These are phyloP conservation scores for Australoheros scitulus DNA, from an alignment of 2,113 vertebrate species.

Conservation along the genomic window DNA sequence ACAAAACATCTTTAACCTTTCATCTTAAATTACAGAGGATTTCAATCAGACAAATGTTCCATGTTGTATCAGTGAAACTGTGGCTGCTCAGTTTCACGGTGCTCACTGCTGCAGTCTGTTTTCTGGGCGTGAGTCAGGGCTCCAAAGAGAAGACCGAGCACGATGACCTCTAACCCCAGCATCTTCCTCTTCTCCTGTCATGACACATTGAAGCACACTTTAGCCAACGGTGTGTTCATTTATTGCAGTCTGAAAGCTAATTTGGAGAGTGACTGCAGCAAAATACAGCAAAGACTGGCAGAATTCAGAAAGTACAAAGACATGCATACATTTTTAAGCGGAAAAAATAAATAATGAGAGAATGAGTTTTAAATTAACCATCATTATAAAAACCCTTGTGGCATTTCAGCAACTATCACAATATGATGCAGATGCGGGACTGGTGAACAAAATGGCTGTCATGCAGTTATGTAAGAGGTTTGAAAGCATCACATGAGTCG, in stretches of 20 bases:
- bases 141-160: constrained; percentile 66
- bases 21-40: neutral
- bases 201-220: neutral
- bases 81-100: neutral
- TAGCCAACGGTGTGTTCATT: neutral
- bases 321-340: neutral
- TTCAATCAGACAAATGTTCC: neutral
- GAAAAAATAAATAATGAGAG: neutral
- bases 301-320: too few relatives aligned
- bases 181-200: constrained; percentile 71
- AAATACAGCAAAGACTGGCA: neutral
- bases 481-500: neutral
- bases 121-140: constrained; percentile 48
- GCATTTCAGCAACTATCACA: too few relatives aligned
- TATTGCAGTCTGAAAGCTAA: neutral
- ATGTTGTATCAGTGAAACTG: neutral
- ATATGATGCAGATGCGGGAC: neutral
- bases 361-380: neutral
- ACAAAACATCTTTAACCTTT: neutral
- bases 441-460: constrained; percentile 49
- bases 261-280: neutral
- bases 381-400: neutral
- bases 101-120: constrained; percentile 70
- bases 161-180: constrained; percentile 59
- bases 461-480: constrained; percentile 22